These are phyloP conservation scores for Ovibos moschatus DNA, from an alignment of 2,113 vertebrate genomes.

Conservation along the genomic window DNA sequence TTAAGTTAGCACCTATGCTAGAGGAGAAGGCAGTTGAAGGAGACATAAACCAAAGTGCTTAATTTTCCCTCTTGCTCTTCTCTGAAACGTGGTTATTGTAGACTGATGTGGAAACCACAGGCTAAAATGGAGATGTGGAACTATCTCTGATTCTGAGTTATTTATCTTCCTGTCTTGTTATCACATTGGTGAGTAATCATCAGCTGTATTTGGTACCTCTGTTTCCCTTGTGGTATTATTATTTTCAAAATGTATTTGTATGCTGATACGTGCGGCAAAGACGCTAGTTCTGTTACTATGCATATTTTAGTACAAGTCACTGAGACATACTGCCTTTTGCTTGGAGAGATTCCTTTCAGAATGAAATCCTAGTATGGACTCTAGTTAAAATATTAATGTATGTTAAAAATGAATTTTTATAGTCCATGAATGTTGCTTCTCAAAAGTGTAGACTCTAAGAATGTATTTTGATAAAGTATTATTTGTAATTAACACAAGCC, in stretches of 20 bases:
- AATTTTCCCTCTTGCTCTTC: background rate
- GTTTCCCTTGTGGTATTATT: background rate
- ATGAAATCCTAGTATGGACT: background rate
- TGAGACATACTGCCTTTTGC: background rate
- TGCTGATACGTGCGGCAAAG: background rate
- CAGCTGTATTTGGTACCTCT: background rate
- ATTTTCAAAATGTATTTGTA: constrained; percentile 19
- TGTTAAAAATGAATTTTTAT: constrained; percentile 52
- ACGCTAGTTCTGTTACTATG: background rate
- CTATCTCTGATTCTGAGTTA: background rate
- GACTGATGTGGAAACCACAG: background rate
- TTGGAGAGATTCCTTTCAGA: constrained; percentile 34
- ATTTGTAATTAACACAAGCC: constrained; percentile 24
- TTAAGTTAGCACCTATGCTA: background rate
- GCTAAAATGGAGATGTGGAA: background rate
- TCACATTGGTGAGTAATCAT: background rate
- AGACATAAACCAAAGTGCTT: background rate
- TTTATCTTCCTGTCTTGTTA: background rate
- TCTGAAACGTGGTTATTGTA: background rate
- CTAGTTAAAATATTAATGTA: constrained; percentile 48
- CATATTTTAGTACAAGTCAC: constrained; percentile 15
- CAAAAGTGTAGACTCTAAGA: constrained; percentile 19
- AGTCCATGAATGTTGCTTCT: constrained; percentile 29
- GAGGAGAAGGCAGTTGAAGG: background rate
- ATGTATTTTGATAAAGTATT: constrained; percentile 32